Percentiles rank a stretch among this genome's conserved stretches.
phyloP scores from a whole-genome alignment of 2,113 vertebrate species.

The Neodon shergylaensis region DNA sequence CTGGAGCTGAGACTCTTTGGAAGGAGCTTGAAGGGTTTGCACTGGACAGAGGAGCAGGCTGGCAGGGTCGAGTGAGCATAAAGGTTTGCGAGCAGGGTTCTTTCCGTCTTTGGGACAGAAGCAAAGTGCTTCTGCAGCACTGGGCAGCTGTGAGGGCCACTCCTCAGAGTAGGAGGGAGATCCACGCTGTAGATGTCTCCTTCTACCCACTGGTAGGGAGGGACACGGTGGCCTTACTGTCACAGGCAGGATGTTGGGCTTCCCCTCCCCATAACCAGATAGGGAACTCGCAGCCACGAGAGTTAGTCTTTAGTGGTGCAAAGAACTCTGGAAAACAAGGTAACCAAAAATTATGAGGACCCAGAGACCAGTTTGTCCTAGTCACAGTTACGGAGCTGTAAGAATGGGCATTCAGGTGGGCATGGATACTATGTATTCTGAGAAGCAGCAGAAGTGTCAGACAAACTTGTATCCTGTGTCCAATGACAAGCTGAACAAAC shows the following conservation, averaged over 20 bases:
- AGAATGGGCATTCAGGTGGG: neutral
- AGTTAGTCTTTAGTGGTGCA: neutral
- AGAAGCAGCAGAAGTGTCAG: neutral
- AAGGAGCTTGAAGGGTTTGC: neutral
- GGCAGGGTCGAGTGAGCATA: neutral
- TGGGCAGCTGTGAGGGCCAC: fast-evolving
- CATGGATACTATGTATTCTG: fast-evolving
- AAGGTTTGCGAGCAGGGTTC: neutral
- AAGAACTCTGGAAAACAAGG: neutral
- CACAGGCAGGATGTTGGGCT: neutral
- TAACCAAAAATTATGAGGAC: neutral
- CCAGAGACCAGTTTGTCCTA: neutral
- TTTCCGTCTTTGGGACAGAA: neutral
- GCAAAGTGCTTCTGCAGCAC: neutral
- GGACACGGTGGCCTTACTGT: neutral
- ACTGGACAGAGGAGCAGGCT: neutral
- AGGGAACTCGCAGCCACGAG: neutral
- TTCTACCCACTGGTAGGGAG: neutral
- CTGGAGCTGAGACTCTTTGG: neutral
- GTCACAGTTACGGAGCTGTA: neutral
- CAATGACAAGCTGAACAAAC: neutral
- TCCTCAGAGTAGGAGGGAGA: neutral
- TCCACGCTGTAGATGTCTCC: neutral
- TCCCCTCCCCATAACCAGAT: neutral
- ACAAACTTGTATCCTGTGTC: neutral